Conservation (phyloP, 2,113 vertebrate species). For the Sinocyclocheilus rhinocerous region DNA sequence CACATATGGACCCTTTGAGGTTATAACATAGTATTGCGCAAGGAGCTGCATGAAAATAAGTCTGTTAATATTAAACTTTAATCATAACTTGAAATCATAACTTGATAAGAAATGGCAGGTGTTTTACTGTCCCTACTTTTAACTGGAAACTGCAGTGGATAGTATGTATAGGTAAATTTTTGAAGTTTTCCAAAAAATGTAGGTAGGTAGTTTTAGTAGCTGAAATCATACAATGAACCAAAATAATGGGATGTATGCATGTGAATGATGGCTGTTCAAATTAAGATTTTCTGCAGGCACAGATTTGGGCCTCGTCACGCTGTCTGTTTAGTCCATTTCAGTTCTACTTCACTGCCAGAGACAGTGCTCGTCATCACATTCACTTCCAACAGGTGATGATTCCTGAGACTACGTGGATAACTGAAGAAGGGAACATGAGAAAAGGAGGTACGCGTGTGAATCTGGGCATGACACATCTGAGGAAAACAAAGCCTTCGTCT, state of each 20-base stretch:
- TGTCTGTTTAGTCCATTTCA: neutral
- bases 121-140: neutral
- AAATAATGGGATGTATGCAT: neutral
- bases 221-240: neutral
- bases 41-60: neutral
- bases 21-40: neutral
- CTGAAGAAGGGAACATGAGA: neutral
- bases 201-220: too few relatives aligned
- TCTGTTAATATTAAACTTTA: neutral
- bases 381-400: conserved; percentile 7
- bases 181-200: neutral
- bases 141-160: neutral
- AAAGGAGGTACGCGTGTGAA: neutral
- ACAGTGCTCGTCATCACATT: neutral
- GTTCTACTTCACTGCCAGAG: neutral
- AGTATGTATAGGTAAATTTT: neutral
- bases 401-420: neutral
- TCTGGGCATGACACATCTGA: conserved; percentile 61
- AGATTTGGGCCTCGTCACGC: neutral
- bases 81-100: neutral
- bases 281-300: neutral
- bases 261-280: neutral
- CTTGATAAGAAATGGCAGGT: neutral
- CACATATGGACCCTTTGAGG: neutral
- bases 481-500: conserved; percentile 54